Conservation (phyloP, 2,113 vertebrate genomes). For the Gnathonemus echidnorhynchus region DNA sequence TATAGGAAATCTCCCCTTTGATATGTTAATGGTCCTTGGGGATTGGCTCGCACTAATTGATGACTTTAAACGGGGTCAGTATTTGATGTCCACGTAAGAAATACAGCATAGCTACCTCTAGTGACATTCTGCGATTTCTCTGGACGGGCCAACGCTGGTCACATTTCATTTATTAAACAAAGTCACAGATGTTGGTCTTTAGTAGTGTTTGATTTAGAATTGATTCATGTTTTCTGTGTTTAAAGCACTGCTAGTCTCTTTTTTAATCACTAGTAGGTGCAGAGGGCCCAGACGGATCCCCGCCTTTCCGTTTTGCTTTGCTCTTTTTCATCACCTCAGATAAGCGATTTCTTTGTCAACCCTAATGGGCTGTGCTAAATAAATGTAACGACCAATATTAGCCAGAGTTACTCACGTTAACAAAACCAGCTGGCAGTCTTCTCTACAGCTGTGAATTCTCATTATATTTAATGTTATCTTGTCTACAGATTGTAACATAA, state of each 20-base stretch:
- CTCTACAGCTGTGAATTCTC: not conserved
- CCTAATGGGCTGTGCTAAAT: not conserved
- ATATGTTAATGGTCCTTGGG: constrained; percentile 50
- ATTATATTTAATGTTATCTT: not conserved
- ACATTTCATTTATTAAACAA: not conserved
- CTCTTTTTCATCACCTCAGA: not conserved
- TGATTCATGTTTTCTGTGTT: not conserved
- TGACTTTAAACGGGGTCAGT: not conserved
- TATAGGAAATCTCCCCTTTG: constrained; percentile 40
- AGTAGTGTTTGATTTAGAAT: not conserved
- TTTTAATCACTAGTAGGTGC: not conserved
- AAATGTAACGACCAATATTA: not conserved
- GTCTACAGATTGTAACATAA: not conserved
- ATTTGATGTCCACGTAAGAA: constrained; percentile 9
- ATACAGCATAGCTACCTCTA: not conserved
- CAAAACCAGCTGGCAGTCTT: not conserved
- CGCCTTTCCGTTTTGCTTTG: not conserved
- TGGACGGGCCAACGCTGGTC: not conserved
- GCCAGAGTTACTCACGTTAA: not conserved
- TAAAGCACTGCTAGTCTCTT: not conserved
- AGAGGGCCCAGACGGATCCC: not conserved
- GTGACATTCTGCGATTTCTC: not conserved
- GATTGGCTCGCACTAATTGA: constrained; percentile 31
- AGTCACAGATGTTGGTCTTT: not conserved
- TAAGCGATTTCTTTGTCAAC: not conserved